Evolutionary conservation across 2,797 vertebrate species (phyloP).

Genomic region (Tenualosa thibaudeaui): DNA sequence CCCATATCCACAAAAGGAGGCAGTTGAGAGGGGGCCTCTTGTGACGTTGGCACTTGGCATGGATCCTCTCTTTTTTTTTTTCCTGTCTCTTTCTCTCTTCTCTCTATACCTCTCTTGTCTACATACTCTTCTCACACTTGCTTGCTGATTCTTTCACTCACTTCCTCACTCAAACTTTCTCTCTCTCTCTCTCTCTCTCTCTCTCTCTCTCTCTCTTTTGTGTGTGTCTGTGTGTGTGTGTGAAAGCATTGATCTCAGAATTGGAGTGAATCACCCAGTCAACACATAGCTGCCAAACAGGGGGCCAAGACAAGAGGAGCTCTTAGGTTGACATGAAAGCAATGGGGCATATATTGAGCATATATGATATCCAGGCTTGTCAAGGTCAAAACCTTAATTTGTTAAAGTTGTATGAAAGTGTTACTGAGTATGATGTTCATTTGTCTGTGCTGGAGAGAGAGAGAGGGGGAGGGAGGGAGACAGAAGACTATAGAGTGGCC

Average conservation of each 20-base stretch:
- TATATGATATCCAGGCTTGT: not conserved
- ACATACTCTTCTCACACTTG: not conserved
- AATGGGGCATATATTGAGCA: not conserved
- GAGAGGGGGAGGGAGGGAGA: no score
- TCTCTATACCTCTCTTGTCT: not conserved
- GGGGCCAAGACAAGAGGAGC: not conserved
- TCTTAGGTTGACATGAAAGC: not conserved
- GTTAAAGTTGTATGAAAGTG: no score
- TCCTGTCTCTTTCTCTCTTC: not conserved
- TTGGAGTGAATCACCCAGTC: not conserved
- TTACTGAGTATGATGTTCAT: no score
- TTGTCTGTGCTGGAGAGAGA: no score
- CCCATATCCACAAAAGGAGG: not conserved
- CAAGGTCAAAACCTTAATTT: not conserved
- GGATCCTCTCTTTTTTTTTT: not conserved
- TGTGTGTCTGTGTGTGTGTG: not conserved
- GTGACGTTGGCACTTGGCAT: not conserved
- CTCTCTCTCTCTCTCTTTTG: not conserved
- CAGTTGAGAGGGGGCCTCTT: not conserved
- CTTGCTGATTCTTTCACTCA: not conserved
- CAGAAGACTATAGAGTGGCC: no score
- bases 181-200: not conserved
- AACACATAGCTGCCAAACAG: not conserved
- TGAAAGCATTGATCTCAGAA: not conserved
- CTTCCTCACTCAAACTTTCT: not conserved